These are phyloP conservation scores for Eciton burchellii DNA, from an alignment of 1,140 invertebrate species.

Conservation along the genomic window DNA sequence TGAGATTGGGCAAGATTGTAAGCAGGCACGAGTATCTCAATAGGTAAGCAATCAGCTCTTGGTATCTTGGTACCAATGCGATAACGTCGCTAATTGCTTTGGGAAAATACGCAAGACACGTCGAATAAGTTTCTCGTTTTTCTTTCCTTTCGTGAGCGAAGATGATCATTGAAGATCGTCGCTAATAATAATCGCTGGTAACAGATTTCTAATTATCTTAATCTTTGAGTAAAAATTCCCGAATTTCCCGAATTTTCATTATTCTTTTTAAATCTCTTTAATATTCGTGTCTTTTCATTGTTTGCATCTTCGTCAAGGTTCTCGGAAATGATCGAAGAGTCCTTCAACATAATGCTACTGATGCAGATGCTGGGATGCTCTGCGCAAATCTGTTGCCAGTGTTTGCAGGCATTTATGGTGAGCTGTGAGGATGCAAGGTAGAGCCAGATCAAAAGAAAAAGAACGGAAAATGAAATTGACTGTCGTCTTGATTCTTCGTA, in stretches of 20 bases:
- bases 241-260: too few relatives aligned
- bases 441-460: neutral
- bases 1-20: slow-evolving; percentile 26
- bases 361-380: slow-evolving; percentile 71
- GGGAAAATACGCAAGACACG: too few relatives aligned
- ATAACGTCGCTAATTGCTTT: too few relatives aligned
- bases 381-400: slow-evolving; percentile 74
- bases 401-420: slow-evolving; percentile 72
- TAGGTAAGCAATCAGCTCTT: slow-evolving; percentile 44
- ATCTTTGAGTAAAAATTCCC: too few relatives aligned
- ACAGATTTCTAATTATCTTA: too few relatives aligned
- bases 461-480: neutral
- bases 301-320: slow-evolving; percentile 71
- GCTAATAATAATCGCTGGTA: too few relatives aligned
- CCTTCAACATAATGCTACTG: slow-evolving; percentile 76
- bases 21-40: slow-evolving; percentile 63
- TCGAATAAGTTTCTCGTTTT: too few relatives aligned
- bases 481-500: neutral
- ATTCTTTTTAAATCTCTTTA: neutral
- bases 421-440: slow-evolving; percentile 29
- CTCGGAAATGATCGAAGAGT: slow-evolving; percentile 79
- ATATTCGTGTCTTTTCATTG: neutral
- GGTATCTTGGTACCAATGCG: too few relatives aligned
- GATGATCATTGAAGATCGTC: too few relatives aligned
- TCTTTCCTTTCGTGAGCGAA: too few relatives aligned